Evolutionary conservation across 2,113 vertebrate species (phyloP).

Genomic region (Zosterops japonicus): DNA sequence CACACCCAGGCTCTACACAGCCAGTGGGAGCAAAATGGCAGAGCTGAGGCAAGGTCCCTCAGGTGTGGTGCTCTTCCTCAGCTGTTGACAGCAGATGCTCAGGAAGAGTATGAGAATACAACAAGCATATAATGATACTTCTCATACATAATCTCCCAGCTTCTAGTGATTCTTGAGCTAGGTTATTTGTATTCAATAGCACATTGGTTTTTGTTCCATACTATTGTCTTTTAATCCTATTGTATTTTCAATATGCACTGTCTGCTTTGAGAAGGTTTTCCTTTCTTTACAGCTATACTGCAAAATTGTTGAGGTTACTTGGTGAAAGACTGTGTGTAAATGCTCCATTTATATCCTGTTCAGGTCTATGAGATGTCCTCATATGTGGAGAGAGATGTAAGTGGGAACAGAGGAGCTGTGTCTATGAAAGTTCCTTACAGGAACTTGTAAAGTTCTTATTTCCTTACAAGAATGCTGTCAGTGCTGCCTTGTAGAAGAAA

Average conservation of each 20-base stretch:
- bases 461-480: background rate
- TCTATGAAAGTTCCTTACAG: background rate
- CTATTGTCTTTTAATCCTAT: background rate
- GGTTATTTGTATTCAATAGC: background rate
- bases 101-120: background rate
- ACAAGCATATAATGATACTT: background rate
- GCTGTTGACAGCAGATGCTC: background rate
- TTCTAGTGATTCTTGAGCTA: background rate
- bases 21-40: background rate
- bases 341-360: background rate
- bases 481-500: background rate
- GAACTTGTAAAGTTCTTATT: background rate
- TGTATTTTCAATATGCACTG: background rate
- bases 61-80: background rate
- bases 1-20: background rate
- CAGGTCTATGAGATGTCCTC: background rate
- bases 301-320: background rate
- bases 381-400: background rate
- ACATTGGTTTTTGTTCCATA: background rate
- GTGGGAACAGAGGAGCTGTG: background rate
- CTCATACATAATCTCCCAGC: background rate
- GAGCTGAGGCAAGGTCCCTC: background rate
- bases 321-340: background rate
- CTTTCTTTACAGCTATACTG: background rate
- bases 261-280: background rate